Base-by-base conservation (phyloP, 1,140 invertebrate species). In the Glomeris maerens region DNA sequence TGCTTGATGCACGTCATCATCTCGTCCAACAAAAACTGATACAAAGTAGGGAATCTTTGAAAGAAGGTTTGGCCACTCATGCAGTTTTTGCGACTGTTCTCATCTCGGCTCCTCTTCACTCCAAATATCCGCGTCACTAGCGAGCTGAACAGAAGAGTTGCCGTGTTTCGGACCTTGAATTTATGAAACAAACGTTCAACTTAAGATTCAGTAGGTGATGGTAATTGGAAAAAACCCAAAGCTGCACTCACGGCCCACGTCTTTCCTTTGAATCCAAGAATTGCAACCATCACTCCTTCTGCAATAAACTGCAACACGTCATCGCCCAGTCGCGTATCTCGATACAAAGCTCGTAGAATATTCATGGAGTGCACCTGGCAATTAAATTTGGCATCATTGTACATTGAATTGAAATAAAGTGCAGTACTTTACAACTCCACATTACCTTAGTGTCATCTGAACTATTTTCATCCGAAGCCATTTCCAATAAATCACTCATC, bases 121-220 rank as follows among this genome's bases (percentile, higher is more conserved):
- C 91, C 91, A 74, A 97, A 94, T 51, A 91, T 80, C 57, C 90
- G 71, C 21, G 78, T 82, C 52, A 93, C 78, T n/a, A 97, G 66
- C 1, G 87, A 74, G 55, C 82, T 80, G 55, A 90, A 83, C 27
- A 95, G 66, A 20, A 96, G 66, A 0, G 88, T 88, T 0, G 86
- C 79, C 0, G 88, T 80, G 68, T 96, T 97, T 47, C 86, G 72
- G 1, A 73, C 60, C 66, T 70, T 51, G 3, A 49, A 49, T 25
- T 47, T 50, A 45, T 49, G 17, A 51, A 20, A 45, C 5, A 41
- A 44, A 42, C 41, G 7, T 7, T 42, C 41, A 27, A 27, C 4
- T 10, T 23, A 27, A 27, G 10, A 27, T 46, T 26, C 4, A 4
- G 4, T 36, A 17, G 25, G 4, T 36, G 31, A 36, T 10, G 31